A percentile compares a stretch with the other conserved stretches of the same genome.
phyloP scores from a whole-genome alignment of 2,113 vertebrate genomes.

The Cygnus atratus region DNA sequence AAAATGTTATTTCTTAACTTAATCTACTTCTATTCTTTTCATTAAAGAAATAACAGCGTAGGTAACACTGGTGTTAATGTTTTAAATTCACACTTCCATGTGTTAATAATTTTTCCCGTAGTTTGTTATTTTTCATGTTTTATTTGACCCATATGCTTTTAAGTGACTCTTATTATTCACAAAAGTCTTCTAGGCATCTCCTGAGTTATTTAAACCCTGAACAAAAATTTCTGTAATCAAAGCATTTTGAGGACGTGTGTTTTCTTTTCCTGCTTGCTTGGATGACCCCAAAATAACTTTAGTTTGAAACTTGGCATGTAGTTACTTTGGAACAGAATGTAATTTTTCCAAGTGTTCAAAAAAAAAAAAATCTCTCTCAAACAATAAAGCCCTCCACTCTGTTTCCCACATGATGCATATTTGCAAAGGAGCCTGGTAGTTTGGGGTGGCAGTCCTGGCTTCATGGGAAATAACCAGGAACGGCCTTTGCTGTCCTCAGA shows the following conservation, averaged over 20 bases:
- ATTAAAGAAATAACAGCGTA: not conserved
- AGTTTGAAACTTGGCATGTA: not conserved
- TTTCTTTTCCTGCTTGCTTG: conserved; percentile 21
- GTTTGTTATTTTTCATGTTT: not conserved
- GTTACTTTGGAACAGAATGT: not conserved
- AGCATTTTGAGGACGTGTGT: not conserved
- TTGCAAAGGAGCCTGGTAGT: not conserved
- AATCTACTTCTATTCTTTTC: not conserved
- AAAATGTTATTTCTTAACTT: not conserved
- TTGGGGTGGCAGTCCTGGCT: not conserved
- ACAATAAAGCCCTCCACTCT: not conserved
- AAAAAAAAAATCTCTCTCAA: not conserved
- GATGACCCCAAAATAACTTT: not conserved
- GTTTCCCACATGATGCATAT: rapidly evolving
- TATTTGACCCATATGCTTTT: not conserved
- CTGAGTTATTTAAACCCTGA: not conserved
- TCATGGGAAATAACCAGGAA: not conserved
- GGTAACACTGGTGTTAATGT: not conserved
- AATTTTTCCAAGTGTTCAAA: not conserved
- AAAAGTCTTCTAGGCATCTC: not conserved
- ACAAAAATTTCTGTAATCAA: not conserved
- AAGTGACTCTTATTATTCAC: not conserved
- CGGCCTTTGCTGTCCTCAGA: not conserved
- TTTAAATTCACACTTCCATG: not conserved
- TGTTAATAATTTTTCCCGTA: not conserved